Evolutionary conservation across 2,113 vertebrate species (phyloP), one percentile per base, ranked within the genome.

Genomic region (Eulemur rufifrons): DNA sequence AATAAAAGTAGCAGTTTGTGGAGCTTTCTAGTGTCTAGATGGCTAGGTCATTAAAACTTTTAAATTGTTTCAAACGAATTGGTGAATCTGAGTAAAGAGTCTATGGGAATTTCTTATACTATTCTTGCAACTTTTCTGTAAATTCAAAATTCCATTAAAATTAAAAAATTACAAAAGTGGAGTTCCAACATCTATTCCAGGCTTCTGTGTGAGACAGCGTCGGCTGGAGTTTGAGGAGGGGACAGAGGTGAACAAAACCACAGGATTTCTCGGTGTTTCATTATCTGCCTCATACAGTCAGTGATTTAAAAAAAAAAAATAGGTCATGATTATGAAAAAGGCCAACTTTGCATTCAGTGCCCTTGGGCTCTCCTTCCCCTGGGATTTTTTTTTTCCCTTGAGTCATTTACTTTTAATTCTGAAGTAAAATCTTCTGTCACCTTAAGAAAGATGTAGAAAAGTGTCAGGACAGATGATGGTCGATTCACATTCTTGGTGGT

Each of bases 111-210:
- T 90, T 34, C 90, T 91, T 91, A 4, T 90, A 39, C 61, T 81
- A 68, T 47, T 91, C 64, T 69, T 59, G 6, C 1, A 71, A n/a
- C 5, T 42, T 87, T 77, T 66, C 73, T 68, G 8, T 78, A 66
- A 71, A 84, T 76, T 88, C 71, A 81, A 89, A 97, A 88, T 80
- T 61, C 10, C 81, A 1, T 80, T 27, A n/a, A 82, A 64, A 92
- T 42, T 85, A 42, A 66, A 86, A 88, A 80, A 61, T 32, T 47
- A 73, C 13, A 59, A 83, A 78, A 93, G n/a, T 77, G 9, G 29
- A 47, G 12, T 56, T 59, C 56, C 15, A 61, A 10, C 13, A 50
- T 89, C 61, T 93, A 34, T 47, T 42, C 47, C 32, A 50, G 54
- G 52, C 10, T 21, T 66, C 76, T 45, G 6, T 27, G 25, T 77